Percentiles rank a stretch among this genome's conserved stretches.
Evolutionary conservation across 2,888 invertebrate genomes (phyloP).

Genomic region (Patella ulyssiponensis): DNA sequence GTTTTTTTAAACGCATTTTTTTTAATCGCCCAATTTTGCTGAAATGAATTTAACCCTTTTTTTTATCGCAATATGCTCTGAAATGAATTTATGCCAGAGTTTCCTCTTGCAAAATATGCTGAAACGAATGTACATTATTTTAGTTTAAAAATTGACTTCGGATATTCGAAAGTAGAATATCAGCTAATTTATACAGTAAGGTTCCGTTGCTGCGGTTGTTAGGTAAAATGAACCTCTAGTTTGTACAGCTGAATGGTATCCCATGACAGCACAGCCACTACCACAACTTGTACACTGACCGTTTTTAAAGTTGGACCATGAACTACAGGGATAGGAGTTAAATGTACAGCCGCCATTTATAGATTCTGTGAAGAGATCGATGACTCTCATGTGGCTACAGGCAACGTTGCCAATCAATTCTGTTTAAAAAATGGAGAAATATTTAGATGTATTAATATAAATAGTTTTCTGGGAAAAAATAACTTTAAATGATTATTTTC

Average conservation of each 20-base stretch:
- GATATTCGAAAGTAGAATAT: too few species aligned
- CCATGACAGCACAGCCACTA: constrained; percentile 18
- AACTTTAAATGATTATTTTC: too few species aligned
- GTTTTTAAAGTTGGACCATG: neutral
- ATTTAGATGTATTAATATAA: too few species aligned
- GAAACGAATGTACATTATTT: too few species aligned
- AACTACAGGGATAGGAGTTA: constrained; percentile 62
- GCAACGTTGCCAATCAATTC: constrained; percentile 80
- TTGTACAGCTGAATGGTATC: neutral
- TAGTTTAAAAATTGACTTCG: too few species aligned
- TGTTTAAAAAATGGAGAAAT: neutral
- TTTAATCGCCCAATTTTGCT: too few species aligned
- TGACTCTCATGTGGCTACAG: constrained; percentile 89
- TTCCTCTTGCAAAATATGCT: too few species aligned
- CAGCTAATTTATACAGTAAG: neutral
- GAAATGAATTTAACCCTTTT: too few species aligned
- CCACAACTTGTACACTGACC: constrained; percentile 16
- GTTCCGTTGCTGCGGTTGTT: neutral
- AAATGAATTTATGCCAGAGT: too few species aligned
- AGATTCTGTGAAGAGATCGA: constrained; percentile 87
- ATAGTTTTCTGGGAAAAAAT: too few species aligned
- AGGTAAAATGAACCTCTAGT: constrained; percentile 13
- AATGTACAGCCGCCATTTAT: constrained; percentile 84
- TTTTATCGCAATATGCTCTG: too few species aligned
- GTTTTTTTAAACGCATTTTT: too few species aligned